Conservation (phyloP, 30 jellyfish, hydroid and myxozoan species). For the Aurelia sp. region DNA sequence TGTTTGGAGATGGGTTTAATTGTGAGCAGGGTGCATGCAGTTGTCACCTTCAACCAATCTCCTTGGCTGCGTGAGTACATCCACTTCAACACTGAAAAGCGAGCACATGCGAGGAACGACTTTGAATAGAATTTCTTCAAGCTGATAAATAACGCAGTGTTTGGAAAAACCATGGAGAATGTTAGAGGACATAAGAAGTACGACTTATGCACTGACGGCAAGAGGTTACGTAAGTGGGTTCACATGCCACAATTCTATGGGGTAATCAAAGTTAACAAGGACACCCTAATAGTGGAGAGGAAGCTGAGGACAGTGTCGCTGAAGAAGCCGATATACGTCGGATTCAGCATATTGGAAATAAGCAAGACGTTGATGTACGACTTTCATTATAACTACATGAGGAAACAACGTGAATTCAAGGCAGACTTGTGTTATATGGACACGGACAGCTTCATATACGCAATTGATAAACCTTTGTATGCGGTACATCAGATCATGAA, state of each 20-base stretch:
- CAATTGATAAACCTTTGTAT: too few species aligned
- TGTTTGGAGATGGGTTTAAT: slow-evolving; percentile 9
- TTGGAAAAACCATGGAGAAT: not conserved
- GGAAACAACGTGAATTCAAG: too few species aligned
- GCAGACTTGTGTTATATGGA: too few species aligned
- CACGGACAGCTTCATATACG: too few species aligned
- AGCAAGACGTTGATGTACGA: slow-evolving; percentile 48
- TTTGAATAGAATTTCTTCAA: slow-evolving; percentile 9
- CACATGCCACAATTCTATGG: not conserved
- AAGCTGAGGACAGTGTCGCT: not conserved
- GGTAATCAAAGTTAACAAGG: not conserved
- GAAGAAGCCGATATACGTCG: slow-evolving; percentile 27
- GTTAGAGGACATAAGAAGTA: slow-evolving; percentile 1
- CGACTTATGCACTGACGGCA: not conserved
- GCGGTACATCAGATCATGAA: too few species aligned
- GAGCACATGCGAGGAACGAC: slow-evolving; percentile 31
- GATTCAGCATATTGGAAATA: slow-evolving; percentile 23
- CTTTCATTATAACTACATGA: slow-evolving; percentile 20
- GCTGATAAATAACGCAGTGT: slow-evolving; percentile 4
- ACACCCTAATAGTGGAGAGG: slow-evolving; percentile 7
- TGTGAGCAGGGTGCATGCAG: slow-evolving; percentile 18
- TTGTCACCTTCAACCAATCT: slow-evolving; percentile 7
- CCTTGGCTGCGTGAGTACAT: not conserved
- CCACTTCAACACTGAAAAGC: not conserved
- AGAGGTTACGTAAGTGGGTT: not conserved